Conservation (phyloP, 1,140 invertebrate species). For the Sitodiplosis mosellana region DNA sequence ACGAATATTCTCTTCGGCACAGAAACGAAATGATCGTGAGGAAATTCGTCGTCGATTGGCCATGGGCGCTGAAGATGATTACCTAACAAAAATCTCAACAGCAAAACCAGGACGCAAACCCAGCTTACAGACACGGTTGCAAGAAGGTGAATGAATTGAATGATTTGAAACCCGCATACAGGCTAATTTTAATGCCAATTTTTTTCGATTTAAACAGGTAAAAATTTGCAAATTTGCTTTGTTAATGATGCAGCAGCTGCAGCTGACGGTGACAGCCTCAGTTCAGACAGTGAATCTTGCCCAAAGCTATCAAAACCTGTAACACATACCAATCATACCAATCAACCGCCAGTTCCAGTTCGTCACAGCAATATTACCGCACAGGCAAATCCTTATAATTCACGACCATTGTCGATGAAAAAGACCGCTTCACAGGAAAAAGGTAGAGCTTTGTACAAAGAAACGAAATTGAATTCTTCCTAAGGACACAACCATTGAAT, state of each 20-base stretch:
- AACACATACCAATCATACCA: constrained; percentile 2
- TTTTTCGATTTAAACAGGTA: constrained; percentile 43
- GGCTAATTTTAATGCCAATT: too few relatives aligned
- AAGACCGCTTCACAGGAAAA: background rate
- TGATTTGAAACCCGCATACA: background rate
- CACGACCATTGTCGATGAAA: constrained; percentile 23
- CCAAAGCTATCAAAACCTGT: constrained; percentile 13
- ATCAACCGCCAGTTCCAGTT: background rate
- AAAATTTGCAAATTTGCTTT: constrained; percentile 88
- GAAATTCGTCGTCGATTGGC: constrained; percentile 76
- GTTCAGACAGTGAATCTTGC: constrained; percentile 42
- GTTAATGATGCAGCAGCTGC: constrained; percentile 75
- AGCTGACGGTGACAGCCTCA: constrained; percentile 59
- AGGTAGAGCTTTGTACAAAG: background rate
- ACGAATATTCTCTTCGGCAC: constrained; percentile 25
- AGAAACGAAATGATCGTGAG: constrained; percentile 78
- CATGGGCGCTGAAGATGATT: constrained; percentile 70
- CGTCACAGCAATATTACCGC: constrained; percentile 1
- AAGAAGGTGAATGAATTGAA: constrained; percentile 44
- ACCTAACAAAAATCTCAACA: constrained; percentile 34
- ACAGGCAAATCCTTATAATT: constrained; percentile 25
- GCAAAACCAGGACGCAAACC: constrained; percentile 57
- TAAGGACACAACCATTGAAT: too few relatives aligned
- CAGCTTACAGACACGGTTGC: constrained; percentile 67
- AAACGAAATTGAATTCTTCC: too few relatives aligned